phyloP scores from a whole-genome alignment of 1,140 invertebrate genomes.

The Zaprionus africanus region DNA sequence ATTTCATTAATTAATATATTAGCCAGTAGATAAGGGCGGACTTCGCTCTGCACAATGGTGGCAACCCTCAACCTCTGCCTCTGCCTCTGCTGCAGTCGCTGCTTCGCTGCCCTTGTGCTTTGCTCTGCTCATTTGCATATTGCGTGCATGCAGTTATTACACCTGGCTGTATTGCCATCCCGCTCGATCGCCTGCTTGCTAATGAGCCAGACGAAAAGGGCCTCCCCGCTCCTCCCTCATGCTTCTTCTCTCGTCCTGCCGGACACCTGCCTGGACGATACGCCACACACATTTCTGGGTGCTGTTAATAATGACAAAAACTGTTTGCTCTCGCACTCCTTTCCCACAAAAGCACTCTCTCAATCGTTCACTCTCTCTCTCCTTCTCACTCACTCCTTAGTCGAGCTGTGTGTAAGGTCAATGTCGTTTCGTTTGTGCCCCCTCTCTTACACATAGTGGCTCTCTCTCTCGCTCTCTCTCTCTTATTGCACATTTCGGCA shows the following conservation, averaged over 20 bases:
- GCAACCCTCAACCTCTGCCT: neutral
- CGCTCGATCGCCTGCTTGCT: slow-evolving; percentile 30
- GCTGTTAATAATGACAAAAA: slow-evolving; percentile 74
- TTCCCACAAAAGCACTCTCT: neutral
- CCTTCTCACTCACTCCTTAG: slow-evolving; percentile 27
- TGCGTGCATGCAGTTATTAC: slow-evolving; percentile 52
- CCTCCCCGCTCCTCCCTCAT: neutral
- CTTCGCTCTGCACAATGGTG: slow-evolving; percentile 20
- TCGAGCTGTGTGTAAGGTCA: slow-evolving; percentile 75
- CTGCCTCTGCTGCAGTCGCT: slow-evolving; percentile 7
- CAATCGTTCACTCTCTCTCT: slow-evolving; percentile 11
- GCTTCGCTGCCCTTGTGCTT: neutral
- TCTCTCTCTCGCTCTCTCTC: slow-evolving; percentile 3
- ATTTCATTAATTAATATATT: slow-evolving; percentile 73
- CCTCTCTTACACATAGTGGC: slow-evolving; percentile 19
- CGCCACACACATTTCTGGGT: slow-evolving; percentile 47
- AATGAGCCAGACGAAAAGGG: slow-evolving; percentile 46
- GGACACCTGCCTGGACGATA: slow-evolving; percentile 57
- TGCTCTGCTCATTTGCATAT: slow-evolving; percentile 41
- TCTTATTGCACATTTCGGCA: slow-evolving; percentile 24
- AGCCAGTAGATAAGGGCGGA: slow-evolving; percentile 50
- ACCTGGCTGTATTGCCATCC: slow-evolving; percentile 46
- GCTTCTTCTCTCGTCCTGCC: neutral
- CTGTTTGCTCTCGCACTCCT: slow-evolving; percentile 45
- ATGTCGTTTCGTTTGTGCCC: slow-evolving; percentile 72